Evolutionary conservation across 2,113 vertebrate species (phyloP).

Genomic region (Indicator indicator): DNA sequence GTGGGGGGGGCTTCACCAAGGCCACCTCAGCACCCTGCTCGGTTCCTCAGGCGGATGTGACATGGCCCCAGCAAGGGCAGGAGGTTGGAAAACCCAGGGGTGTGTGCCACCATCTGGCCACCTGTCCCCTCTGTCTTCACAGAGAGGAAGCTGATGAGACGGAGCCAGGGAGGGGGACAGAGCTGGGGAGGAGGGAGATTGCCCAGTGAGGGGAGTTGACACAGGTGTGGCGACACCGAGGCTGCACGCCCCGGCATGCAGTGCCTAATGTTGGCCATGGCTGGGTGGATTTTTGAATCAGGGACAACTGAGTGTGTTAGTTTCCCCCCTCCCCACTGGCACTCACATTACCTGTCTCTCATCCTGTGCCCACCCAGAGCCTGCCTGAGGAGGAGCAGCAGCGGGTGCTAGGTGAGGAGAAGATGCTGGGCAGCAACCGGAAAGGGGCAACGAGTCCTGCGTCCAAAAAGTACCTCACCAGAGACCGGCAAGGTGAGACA

Average conservation of each 20-base stretch:
- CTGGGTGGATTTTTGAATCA: background rate
- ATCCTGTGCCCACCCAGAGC: constrained; percentile 76
- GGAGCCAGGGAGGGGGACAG: background rate
- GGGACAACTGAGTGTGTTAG: background rate
- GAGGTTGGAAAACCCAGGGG: background rate
- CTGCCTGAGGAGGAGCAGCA: constrained; percentile 94
- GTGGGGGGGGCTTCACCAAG: rapidly evolving
- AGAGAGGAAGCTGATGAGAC: background rate
- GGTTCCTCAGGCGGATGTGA: background rate
- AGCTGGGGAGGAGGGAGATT: background rate
- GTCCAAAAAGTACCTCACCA: constrained; percentile 83
- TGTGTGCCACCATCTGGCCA: background rate
- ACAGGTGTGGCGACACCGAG: background rate
- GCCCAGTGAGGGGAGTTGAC: rapidly evolving
- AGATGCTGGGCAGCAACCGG: constrained; percentile 88
- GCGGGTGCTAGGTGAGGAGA: constrained; percentile 93
- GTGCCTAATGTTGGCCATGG: background rate
- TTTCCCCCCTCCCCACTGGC: background rate
- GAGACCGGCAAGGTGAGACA: constrained; percentile 85
- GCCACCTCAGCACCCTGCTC: background rate
- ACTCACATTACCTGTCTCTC: rapidly evolving
- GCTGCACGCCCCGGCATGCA: background rate
- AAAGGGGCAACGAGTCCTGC: constrained; percentile 82
- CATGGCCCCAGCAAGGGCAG: rapidly evolving
- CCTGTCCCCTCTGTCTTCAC: background rate